phyloP scores from a whole-genome alignment of 2,113 vertebrate genomes.

The Globicephala melas region DNA sequence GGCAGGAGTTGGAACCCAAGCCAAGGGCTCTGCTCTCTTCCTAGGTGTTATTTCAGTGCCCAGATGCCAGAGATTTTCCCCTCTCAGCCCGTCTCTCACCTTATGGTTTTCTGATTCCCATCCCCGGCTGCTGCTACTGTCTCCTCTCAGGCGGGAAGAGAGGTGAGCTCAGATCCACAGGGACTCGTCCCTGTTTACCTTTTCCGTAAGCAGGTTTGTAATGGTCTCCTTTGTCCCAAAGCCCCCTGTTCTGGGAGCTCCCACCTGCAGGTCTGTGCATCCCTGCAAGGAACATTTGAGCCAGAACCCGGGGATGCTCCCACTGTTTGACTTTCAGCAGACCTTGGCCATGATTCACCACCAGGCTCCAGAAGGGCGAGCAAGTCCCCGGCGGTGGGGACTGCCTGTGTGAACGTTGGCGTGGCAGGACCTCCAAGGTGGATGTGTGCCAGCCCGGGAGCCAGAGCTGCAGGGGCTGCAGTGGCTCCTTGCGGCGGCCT shows the following conservation, averaged over 20 bases:
- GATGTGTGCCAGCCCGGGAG: not conserved
- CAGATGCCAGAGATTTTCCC: not conserved
- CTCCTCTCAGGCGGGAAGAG: not conserved
- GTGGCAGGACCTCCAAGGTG: not conserved
- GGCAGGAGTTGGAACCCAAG: not conserved
- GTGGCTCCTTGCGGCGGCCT: fast-evolving
- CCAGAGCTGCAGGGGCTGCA: not conserved
- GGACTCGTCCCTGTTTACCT: fast-evolving
- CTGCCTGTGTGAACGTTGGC: not conserved
- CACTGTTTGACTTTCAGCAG: not conserved
- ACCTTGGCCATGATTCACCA: not conserved
- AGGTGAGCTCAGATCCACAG: fast-evolving
- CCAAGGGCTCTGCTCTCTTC: not conserved
- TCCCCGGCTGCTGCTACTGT: not conserved
- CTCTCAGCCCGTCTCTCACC: fast-evolving
- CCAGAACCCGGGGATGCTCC: fast-evolving
- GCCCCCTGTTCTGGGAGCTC: not conserved
- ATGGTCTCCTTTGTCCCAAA: not conserved
- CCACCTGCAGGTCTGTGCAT: fast-evolving
- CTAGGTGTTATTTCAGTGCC: not conserved
- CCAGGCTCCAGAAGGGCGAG: not conserved
- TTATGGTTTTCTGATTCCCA: fast-evolving
- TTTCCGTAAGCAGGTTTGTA: not conserved
- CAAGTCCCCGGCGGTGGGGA: not conserved
- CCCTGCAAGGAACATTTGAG: not conserved